Percentiles rank a stretch among this genome's conserved stretches.
These are phyloP conservation scores for Melanargia galathea DNA, from an alignment of 2,888 invertebrate genomes.

Conservation along the genomic window DNA sequence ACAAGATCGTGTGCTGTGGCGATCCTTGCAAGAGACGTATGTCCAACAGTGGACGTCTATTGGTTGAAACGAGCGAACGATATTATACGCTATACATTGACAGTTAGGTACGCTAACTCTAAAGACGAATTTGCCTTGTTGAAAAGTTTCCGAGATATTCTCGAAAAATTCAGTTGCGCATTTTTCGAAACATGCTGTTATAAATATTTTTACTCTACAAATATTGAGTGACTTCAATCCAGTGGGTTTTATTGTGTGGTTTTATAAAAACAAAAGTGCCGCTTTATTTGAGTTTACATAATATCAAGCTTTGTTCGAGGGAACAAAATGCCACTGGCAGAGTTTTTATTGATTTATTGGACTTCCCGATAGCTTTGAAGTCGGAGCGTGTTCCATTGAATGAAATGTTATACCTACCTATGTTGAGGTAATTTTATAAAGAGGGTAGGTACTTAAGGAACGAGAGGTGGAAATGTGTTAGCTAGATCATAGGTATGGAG, in stretches of 20 bases:
- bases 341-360: constrained; percentile 9
- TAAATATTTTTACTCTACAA: not conserved
- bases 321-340: not conserved
- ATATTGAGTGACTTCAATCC: not conserved
- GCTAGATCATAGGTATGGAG: too few relatives aligned
- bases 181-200: not conserved
- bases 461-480: too few relatives aligned
- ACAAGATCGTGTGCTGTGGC: too few relatives aligned
- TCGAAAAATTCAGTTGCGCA: not conserved
- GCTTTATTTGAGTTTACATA: constrained; percentile 5
- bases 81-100: too few relatives aligned
- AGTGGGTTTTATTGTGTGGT: not conserved
- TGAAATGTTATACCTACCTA: constrained; percentile 1
- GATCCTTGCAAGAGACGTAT: too few relatives aligned
- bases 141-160: too few relatives aligned
- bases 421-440: not conserved
- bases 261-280: constrained; percentile 12
- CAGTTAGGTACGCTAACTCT: too few relatives aligned
- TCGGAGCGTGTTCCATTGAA: constrained; percentile 13
- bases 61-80: too few relatives aligned
- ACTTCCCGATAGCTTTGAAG: constrained; percentile 19
- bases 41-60: too few relatives aligned
- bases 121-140: too few relatives aligned
- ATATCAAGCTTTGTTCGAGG: constrained; percentile 19
- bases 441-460: not conserved